phyloP scores from a whole-genome alignment of 2,888 invertebrate genomes.

The Sinelater perroti region DNA sequence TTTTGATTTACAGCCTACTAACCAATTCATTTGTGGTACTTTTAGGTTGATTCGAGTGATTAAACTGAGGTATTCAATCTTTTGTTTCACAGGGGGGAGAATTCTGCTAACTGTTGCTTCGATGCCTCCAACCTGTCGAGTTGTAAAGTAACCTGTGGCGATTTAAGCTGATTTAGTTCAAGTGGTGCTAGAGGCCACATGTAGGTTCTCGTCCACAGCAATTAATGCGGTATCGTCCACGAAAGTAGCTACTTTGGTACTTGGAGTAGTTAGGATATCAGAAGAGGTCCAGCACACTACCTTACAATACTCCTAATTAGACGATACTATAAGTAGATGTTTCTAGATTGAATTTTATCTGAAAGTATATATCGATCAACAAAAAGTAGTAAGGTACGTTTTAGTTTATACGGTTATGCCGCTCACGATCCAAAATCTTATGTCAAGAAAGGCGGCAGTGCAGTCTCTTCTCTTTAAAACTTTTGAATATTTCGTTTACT shows the following conservation, averaged over 20 bases:
- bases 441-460: too few relatives aligned
- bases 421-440: too few relatives aligned
- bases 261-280: neutral
- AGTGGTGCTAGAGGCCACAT: constrained; percentile 1
- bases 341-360: constrained; percentile 2
- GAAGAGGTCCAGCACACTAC: too few relatives aligned
- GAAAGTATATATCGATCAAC: too few relatives aligned
- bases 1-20: neutral
- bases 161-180: constrained; percentile 2
- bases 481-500: too few relatives aligned
- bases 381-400: too few relatives aligned
- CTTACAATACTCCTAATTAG: neutral
- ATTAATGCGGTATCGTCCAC: constrained; percentile 8
- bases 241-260: neutral
- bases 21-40: neutral
- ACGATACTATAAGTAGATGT: neutral
- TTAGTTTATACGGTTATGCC: too few relatives aligned
- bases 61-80: constrained; percentile 1
- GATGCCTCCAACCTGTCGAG: neutral
- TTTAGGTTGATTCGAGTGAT: constrained; percentile 1
- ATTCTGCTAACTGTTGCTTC: neutral
- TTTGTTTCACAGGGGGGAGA: neutral
- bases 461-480: too few relatives aligned
- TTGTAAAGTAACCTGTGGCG: neutral
- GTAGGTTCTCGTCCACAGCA: neutral